These are phyloP conservation scores for Prunella fulvescens DNA, from an alignment of 2,113 vertebrate species.

Conservation along the genomic window DNA sequence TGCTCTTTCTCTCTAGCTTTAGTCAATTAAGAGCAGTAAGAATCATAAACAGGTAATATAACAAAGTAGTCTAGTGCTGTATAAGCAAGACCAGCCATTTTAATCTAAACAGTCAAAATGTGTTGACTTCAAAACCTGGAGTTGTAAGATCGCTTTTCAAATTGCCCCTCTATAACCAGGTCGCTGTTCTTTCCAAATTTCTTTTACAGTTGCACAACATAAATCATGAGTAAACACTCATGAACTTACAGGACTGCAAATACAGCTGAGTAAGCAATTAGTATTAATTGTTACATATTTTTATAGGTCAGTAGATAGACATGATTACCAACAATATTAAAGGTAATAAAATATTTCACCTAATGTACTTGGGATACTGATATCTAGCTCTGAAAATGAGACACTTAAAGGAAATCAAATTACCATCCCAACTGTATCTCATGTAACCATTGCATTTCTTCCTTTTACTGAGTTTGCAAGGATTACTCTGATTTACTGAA, in stretches of 20 bases:
- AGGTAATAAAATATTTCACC: not conserved
- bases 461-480: not conserved
- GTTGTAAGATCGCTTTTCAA: not conserved
- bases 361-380: not conserved
- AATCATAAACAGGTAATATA: not conserved
- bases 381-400: not conserved
- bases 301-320: not conserved
- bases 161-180: not conserved
- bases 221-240: not conserved
- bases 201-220: not conserved
- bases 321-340: not conserved
- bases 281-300: not conserved
- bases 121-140: not conserved
- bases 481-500: not conserved
- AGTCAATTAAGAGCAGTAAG: not conserved
- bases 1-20: not conserved
- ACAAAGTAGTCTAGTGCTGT: not conserved
- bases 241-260: not conserved
- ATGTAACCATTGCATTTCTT: not conserved
- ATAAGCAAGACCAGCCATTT: not conserved
- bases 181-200: not conserved
- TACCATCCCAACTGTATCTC: fast-evolving
- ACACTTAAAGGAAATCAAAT: not conserved
- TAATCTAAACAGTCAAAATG: not conserved
- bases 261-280: not conserved